These are phyloP conservation scores for Gryllus longicercus DNA, from an alignment of 2,888 invertebrate genomes.

Conservation along the genomic window DNA sequence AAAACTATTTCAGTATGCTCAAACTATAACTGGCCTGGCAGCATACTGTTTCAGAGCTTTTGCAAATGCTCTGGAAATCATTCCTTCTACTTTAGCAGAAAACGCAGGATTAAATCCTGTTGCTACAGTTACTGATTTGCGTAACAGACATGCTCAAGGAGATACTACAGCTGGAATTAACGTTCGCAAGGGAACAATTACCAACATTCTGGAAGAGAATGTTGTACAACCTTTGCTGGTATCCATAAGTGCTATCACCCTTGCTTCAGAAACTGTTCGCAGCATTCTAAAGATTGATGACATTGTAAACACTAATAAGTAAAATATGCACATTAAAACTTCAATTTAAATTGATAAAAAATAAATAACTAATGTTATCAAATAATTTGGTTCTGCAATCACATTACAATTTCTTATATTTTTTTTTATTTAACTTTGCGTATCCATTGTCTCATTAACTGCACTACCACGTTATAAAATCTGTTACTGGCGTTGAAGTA, in stretches of 20 bases:
- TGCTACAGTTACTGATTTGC: constrained; percentile 91
- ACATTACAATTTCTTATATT: too few relatives aligned
- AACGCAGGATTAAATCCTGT: constrained; percentile 92
- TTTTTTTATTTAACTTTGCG: too few relatives aligned
- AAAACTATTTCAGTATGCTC: constrained; percentile 73
- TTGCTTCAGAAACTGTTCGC: constrained; percentile 95
- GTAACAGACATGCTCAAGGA: constrained; percentile 87
- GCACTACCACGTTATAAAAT: too few relatives aligned
- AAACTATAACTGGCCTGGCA: constrained; percentile 84
- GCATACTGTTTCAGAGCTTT: constrained; percentile 94
- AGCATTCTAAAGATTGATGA: constrained; percentile 99
- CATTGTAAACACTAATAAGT: constrained; percentile 66
- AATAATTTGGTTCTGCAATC: too few relatives aligned
- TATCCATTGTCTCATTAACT: too few relatives aligned
- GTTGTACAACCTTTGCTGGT: constrained; percentile 97
- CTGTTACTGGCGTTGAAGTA: too few relatives aligned
- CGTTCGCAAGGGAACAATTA: constrained; percentile 88
- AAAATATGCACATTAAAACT: too few relatives aligned
- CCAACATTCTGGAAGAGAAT: constrained; percentile 94
- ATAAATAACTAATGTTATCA: too few relatives aligned
- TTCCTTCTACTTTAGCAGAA: constrained; percentile 87
- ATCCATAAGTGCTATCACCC: constrained; percentile 84
- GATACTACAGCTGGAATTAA: constrained; percentile 90
- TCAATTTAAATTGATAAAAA: too few relatives aligned
- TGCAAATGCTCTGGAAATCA: constrained; percentile 92